Base-by-base conservation (phyloP, 2,797 vertebrate genomes). In the Parauchenoglanis ngamensis region DNA sequence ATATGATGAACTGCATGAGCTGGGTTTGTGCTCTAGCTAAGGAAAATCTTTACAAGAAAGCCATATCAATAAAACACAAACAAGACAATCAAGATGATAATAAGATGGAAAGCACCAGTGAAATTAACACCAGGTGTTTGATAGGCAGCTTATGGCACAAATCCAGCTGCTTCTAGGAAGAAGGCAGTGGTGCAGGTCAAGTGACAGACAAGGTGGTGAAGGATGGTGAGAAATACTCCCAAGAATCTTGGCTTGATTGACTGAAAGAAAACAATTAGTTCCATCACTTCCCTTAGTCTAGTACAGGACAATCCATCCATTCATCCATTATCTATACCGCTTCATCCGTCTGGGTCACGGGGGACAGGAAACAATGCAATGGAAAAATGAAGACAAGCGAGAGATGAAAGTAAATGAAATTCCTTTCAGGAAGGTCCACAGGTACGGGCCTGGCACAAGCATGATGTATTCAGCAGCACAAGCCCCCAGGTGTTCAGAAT, bases 401-500 rank as follows among this genome's bases (percentile, higher is more conserved):
- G 35, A 68, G 67, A 81, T 63, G 28, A 81, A 81, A 81, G 79
- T 46, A 81, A 46, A 81, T 72, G 31, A 46, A 81, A 83, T 90
- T 81, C 13, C 78, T 81, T 80, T 44, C 75, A 56, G 83, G 77
- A 77, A 70, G 78, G 61, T 84, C 80, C 86, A 75, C 31, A 83
- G 49, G 70, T 76, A 61, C 7, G 54, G 65, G 85, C 54, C 68
- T 81, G 75, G 86, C 72, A 88, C 67, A 7, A 77, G 23, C 19
- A 67, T 87, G 87, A 91, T 91, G 89, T 80, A 89, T 90, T 87
- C 89, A 89, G 54, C 65, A 85, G 68, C 52, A 44, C 81, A 82
- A 84, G 82, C 85, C 57, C 81, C 85, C 86, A 90, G 90, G 87
- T 91, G 86, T 89, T 89, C 59, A 84, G 73, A 86, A 90, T 87